phyloP scores from a whole-genome alignment of 2,888 invertebrate genomes.

The Eupithecia exiguata region DNA sequence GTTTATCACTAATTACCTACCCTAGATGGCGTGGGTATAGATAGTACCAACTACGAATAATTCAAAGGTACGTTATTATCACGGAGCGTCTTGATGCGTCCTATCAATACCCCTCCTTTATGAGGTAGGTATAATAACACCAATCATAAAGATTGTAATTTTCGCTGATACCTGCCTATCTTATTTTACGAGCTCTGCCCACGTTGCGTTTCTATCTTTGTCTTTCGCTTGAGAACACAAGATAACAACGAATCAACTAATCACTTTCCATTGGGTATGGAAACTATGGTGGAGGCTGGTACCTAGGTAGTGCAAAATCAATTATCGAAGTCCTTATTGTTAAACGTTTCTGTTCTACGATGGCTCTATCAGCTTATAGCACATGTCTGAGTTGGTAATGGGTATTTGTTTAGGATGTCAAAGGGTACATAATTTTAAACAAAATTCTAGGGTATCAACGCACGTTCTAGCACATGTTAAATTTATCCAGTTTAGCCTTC shows the following conservation, averaged over 20 bases:
- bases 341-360: neutral
- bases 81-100: neutral
- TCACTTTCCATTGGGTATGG: neutral
- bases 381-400: neutral
- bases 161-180: conserved; percentile 2
- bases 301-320: neutral
- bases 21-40: neutral
- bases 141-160: conserved; percentile 12
- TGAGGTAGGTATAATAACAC: conserved; percentile 3
- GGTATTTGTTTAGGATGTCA: neutral
- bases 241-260: no score
- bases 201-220: neutral
- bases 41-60: neutral
- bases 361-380: neutral
- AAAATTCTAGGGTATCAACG: neutral
- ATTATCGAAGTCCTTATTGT: neutral
- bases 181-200: neutral
- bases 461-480: conserved; percentile 43
- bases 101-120: neutral
- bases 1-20: neutral
- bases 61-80: neutral
- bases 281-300: neutral
- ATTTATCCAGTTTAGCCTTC: conserved; percentile 62
- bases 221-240: neutral
- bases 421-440: neutral